Evolutionary conservation across 2,888 invertebrate species (phyloP), one percentile per base, ranked within the genome.

Genomic region (Trachelus tabidus): DNA sequence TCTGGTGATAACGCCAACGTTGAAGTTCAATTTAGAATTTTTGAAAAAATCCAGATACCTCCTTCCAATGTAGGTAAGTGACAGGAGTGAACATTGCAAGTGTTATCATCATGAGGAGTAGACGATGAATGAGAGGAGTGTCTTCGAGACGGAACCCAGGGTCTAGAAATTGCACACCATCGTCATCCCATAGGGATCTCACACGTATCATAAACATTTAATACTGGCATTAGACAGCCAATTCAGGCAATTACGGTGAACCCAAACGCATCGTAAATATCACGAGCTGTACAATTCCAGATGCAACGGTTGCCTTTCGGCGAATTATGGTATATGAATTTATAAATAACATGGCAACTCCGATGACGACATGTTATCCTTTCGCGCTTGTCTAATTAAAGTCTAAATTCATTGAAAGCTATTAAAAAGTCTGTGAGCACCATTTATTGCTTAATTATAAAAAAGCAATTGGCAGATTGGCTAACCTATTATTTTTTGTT

Each of bases 161-260:
- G 56, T 56, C 56, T 56, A 56, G 56, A 56, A 56, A 56, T 56
- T 56, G 56, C 56, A 56, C 56, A 56, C 56, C 56, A 56, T 56
- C 56, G 74, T 23, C 74, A 34, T 74, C 74, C 74, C 74, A 35
- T n/a, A 30, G 74, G 74, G 74, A 74, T 34, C 35, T 35, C 80
- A 79, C 83, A 81, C 87, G 85, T 84, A 84, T 78, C 84, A 79
- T 87, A 89, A 89, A 89, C 84, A 87, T 88, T 89, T 85, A 87
- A 85, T 80, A 74, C 78, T 74, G 79, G 77, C 81, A 81, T 86
- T 86, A 84, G 83, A 84, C 80, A 81, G 83, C 81, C 82, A 82
- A 85, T 85, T 83, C 81, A 75, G 79, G 77, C 81, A 83, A 84
- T 83, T 85, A 84, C 78, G 79, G 79, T 75, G 75, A 79, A 79